These are phyloP conservation scores for Mungos mungo DNA, from an alignment of 2,113 vertebrate genomes.

Conservation along the genomic window DNA sequence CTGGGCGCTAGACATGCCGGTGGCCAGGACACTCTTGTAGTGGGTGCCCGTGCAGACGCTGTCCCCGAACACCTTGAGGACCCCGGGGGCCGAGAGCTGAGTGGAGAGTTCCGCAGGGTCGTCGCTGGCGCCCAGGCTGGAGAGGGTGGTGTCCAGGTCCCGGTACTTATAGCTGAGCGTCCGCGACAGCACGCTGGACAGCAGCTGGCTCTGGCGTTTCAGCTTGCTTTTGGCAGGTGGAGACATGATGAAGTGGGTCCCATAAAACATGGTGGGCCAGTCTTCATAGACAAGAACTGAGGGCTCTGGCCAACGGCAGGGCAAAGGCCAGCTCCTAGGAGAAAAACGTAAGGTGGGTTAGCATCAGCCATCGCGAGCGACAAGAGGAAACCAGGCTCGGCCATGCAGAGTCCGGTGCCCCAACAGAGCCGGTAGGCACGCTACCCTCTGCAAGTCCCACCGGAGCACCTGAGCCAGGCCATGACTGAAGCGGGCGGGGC, in stretches of 20 bases:
- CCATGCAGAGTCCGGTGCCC: accelerated
- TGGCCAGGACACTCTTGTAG: constrained; percentile 97
- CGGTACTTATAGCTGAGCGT: constrained; percentile 95
- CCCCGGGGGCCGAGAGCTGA: constrained; percentile 93
- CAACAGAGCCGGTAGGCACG: not conserved
- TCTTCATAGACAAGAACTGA: constrained; percentile 48
- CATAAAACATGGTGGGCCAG: constrained; percentile 91
- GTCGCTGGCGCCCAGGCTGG: constrained; percentile 81
- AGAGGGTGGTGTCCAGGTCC: constrained; percentile 82
- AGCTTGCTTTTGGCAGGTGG: constrained; percentile 93
- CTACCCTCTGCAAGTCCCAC: not conserved
- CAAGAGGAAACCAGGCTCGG: not conserved
- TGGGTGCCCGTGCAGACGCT: constrained; percentile 94
- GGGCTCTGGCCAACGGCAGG: not conserved
- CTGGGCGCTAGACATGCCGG: constrained; percentile 89
- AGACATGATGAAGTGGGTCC: constrained; percentile 91
- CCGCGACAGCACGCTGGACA: constrained; percentile 93
- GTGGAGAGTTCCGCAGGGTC: constrained; percentile 96
- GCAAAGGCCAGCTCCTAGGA: not conserved
- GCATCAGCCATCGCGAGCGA: not conserved
- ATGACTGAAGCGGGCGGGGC: not conserved
- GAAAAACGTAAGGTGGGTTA: not conserved
- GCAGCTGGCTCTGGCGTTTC: constrained; percentile 94
- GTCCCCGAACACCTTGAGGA: constrained; percentile 96
- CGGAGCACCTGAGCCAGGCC: not conserved